Base-by-base conservation (phyloP, 2,888 invertebrate species). In the Tupiocoris notatus region DNA sequence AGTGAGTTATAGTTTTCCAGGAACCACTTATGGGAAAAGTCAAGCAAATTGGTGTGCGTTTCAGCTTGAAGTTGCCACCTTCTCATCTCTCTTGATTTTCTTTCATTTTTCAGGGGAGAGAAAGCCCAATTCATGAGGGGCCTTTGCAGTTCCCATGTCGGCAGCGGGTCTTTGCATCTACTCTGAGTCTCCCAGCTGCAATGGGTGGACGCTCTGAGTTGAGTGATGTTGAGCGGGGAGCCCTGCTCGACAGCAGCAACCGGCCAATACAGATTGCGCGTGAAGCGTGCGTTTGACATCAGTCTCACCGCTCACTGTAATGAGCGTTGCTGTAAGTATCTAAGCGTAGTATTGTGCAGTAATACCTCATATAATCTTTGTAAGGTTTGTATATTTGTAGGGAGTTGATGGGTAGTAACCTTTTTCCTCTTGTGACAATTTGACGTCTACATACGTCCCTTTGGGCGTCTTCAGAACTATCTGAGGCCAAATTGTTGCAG, bases 61-160 rank as follows among this genome's bases (percentile, higher is more conserved):
- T 22, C 6, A 54, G 56, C n/a, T 18, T 56, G 56, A 20, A 58
- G 12, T 39, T 18, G 12, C 21, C 20, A 65, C 9, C 1, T 24
- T 23, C 39, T 76, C 7, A 54, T 65, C 18, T 24, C 21, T 74
- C 23, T 22, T 20, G 23, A 16, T n/a, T n/a, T n/a, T 57, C 16
- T 3, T 62, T 59, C 21, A 6, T 18, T 7, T 57, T 75, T 57
- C 61, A 88, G 88, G 88, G 88, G 79, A 86, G 87, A 79, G 88
- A 88, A 78, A 87, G 91, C 74, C 91, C 92, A 17, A 92, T 93
- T 3, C 93, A 93, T 12, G 89, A 89, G 70, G 90, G 90, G 81
- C 92, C 93, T 20, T 39, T 12, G 12, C 93, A 93, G 56, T 93
- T 92, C 83, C 85, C 92, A 83, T 93, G 93, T 83, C 88, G 94